Conservation (phyloP, 2,113 vertebrate species). For the Sander lucioperca region DNA sequence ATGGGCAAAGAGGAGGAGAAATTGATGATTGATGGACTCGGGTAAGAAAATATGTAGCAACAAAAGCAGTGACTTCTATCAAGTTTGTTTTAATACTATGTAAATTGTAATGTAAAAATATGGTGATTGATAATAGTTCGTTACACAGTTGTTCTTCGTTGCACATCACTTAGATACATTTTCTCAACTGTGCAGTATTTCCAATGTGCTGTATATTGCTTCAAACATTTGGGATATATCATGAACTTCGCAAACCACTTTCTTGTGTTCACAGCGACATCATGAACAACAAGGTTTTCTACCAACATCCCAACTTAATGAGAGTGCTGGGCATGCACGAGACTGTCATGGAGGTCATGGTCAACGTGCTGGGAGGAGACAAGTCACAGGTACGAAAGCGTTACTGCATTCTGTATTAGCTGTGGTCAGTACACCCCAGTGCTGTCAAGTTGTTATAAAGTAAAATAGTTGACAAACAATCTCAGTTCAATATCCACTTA, state of each 20-base stretch:
- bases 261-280: slow-evolving; percentile 88
- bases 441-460: neutral
- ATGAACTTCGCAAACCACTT: neutral
- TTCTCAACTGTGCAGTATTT: neutral
- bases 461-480: neutral
- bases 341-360: slow-evolving; percentile 99
- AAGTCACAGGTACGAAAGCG: slow-evolving; percentile 90
- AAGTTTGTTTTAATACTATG: neutral
- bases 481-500: neutral
- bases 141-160: neutral
- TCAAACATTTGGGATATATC: neutral
- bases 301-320: slow-evolving; percentile 99
- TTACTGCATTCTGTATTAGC: neutral
- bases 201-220: neutral
- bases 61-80: neutral
- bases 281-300: slow-evolving; percentile 99
- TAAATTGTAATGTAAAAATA: neutral
- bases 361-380: slow-evolving; percentile 95
- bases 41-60: slow-evolving; percentile 81
- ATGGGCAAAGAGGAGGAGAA: slow-evolving; percentile 98
- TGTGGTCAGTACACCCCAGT: neutral
- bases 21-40: slow-evolving; percentile 97
- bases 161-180: neutral
- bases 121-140: neutral
- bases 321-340: slow-evolving; percentile 98